These are phyloP conservation scores for Podargus strigoides DNA, from an alignment of 2,797 vertebrate species.

Conservation along the genomic window DNA sequence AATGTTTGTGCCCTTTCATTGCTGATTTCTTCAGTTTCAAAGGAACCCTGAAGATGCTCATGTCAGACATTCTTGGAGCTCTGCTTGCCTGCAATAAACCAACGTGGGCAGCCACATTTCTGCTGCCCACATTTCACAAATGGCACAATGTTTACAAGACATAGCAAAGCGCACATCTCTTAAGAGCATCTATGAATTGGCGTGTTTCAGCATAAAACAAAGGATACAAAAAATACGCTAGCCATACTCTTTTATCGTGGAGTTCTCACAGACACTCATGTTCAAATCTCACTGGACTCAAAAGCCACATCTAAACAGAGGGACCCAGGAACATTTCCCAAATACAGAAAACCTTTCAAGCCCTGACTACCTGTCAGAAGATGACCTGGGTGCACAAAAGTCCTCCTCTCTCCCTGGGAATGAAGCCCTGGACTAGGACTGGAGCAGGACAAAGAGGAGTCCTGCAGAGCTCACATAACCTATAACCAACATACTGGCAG, in stretches of 20 bases:
- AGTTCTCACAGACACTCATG: background rate
- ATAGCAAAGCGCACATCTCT: background rate
- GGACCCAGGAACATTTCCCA: background rate
- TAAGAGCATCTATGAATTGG: background rate
- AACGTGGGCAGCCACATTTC: background rate
- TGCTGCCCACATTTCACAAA: background rate
- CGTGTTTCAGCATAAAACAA: background rate
- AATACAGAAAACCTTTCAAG: background rate
- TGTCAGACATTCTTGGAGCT: background rate
- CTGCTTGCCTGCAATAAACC: background rate
- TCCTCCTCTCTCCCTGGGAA: background rate
- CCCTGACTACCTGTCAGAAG: background rate
- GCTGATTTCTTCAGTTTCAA: background rate
- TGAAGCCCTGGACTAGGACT: background rate
- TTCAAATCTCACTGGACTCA: background rate
- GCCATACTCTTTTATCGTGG: background rate
- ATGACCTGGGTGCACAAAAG: background rate
- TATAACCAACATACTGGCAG: background rate
- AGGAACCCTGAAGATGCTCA: background rate
- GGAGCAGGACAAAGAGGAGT: background rate
- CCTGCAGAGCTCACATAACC: background rate
- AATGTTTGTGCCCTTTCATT: background rate
- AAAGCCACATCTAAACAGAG: background rate
- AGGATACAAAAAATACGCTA: background rate
- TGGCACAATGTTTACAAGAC: background rate